Percentiles rank a stretch among this genome's conserved stretches.
Conservation (phyloP, 2,797 vertebrate species). For the Lepus oiostolus region DNA sequence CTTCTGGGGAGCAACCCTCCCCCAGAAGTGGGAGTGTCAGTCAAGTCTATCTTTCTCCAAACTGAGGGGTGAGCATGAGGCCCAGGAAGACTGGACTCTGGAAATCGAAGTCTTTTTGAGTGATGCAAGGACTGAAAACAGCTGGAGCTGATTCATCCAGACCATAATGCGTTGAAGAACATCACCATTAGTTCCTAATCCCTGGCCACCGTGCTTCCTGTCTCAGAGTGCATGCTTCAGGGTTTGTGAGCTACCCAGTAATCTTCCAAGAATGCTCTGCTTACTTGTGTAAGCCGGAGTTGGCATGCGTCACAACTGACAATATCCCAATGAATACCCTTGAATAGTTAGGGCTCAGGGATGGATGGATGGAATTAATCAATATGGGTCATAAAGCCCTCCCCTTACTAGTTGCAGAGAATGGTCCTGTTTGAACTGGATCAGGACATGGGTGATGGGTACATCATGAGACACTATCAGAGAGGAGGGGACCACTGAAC, state of each 20-base stretch:
- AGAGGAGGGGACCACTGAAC: neutral
- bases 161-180: fast-evolving
- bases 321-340: neutral
- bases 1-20: neutral
- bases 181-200: neutral
- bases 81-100: neutral
- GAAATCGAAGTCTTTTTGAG: neutral
- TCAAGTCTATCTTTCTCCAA: neutral
- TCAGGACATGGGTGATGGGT: neutral
- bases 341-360: neutral
- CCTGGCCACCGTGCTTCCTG: neutral
- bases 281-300: neutral
- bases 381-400: neutral
- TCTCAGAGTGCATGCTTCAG: neutral
- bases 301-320: neutral
- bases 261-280: neutral
- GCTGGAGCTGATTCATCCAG: neutral
- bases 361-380: neutral
- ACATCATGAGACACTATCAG: neutral
- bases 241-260: neutral
- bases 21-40: neutral
- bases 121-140: neutral
- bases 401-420: slow-evolving; percentile 16
- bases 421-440: neutral
- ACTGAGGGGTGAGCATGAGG: neutral